These are phyloP conservation scores for Arrhopalites spinosus DNA, from an alignment of 2,888 invertebrate genomes.

Conservation along the genomic window DNA sequence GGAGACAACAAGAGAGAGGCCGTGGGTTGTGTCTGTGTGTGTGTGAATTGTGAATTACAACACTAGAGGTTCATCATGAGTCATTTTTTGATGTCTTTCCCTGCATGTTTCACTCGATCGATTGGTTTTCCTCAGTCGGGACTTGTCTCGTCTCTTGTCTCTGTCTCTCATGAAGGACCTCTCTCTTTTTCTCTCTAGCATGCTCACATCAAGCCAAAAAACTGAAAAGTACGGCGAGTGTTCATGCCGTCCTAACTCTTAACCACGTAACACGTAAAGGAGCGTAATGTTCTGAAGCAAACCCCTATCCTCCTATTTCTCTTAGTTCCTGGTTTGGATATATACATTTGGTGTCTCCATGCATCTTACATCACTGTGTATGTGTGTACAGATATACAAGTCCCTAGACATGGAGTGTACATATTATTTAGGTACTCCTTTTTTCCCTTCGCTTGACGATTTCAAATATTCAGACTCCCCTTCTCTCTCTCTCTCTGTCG, in stretches of 20 bases:
- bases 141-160: too few species aligned
- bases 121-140: not conserved
- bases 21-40: not conserved
- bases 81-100: slow-evolving; percentile 29
- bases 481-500: not conserved
- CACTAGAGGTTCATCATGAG: slow-evolving; percentile 28
- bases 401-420: not conserved
- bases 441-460: slow-evolving; percentile 11
- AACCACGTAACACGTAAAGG: too few species aligned
- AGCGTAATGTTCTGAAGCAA: too few species aligned
- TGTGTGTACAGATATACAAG: not conserved
- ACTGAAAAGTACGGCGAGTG: too few species aligned
- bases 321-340: not conserved
- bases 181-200: too few species aligned
- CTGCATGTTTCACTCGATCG: not conserved
- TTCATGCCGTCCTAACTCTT: too few species aligned
- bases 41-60: slow-evolving; percentile 25
- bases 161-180: too few species aligned
- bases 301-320: too few species aligned
- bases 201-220: too few species aligned
- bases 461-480: slow-evolving; percentile 27
- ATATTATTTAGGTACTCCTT: not conserved
- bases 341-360: too few species aligned
- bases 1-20: too few species aligned
- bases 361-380: not conserved